phyloP scores from a whole-genome alignment of 2,113 vertebrate species.

The Coptodon bakossiorum region DNA sequence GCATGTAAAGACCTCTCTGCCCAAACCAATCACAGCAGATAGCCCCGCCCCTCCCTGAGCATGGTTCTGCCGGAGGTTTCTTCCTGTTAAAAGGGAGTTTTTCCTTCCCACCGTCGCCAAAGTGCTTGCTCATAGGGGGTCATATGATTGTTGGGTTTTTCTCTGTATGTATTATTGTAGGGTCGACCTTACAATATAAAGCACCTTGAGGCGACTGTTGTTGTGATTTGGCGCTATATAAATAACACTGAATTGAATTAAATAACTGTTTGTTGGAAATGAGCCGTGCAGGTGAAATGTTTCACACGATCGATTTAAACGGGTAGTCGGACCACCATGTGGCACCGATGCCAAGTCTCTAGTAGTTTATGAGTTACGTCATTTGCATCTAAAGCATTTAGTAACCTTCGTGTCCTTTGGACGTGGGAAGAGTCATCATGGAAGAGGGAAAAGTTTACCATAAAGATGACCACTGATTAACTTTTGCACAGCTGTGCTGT shows the following conservation, averaged over 20 bases:
- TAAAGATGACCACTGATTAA: background rate
- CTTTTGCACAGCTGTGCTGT: background rate
- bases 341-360: background rate
- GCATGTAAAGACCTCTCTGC: background rate
- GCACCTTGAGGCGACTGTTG: rapidly evolving
- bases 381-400: background rate
- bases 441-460: background rate
- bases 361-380: background rate
- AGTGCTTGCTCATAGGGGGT: background rate
- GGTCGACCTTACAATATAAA: background rate
- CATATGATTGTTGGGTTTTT: background rate
- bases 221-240: background rate
- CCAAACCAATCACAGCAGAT: rapidly evolving
- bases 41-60: background rate
- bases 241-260: background rate
- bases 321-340: background rate
- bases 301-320: background rate
- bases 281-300: background rate
- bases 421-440: background rate
- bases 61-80: background rate
- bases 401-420: background rate
- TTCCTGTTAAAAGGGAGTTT: background rate
- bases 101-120: background rate
- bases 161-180: background rate
- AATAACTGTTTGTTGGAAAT: background rate